Evolutionary conservation across 2,113 vertebrate species (phyloP).

Genomic region (Strix uralensis): DNA sequence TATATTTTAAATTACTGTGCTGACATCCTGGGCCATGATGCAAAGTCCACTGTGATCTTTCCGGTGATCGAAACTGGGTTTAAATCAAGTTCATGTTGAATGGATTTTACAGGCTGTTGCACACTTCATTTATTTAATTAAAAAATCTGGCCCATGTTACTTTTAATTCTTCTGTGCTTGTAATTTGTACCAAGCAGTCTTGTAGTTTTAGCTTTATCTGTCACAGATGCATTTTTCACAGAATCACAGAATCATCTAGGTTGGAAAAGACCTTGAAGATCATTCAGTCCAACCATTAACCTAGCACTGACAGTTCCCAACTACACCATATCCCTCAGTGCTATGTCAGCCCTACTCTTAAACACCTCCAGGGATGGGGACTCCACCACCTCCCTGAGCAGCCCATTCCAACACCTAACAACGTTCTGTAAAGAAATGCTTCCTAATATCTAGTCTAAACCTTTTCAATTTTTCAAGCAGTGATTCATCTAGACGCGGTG

Average conservation of each 20-base stretch:
- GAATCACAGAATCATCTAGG: too few species aligned
- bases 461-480: background rate
- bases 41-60: background rate
- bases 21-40: background rate
- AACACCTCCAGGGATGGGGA: too few species aligned
- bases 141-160: background rate
- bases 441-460: too few species aligned
- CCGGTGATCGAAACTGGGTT: background rate
- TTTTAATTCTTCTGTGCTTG: background rate
- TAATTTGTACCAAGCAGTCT: background rate
- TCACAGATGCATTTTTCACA: background rate
- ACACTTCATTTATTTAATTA: background rate
- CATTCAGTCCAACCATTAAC: too few species aligned
- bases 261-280: too few species aligned
- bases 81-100: background rate
- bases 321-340: too few species aligned
- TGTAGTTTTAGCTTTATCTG: background rate
- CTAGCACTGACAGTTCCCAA: too few species aligned
- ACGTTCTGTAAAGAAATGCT: too few species aligned
- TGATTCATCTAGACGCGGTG: background rate
- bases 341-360: too few species aligned
- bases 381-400: too few species aligned
- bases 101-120: background rate
- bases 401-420: too few species aligned
- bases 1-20: background rate